Evolutionary conservation across 1,140 invertebrate species (phyloP).

Genomic region (Drosophila tani): DNA sequence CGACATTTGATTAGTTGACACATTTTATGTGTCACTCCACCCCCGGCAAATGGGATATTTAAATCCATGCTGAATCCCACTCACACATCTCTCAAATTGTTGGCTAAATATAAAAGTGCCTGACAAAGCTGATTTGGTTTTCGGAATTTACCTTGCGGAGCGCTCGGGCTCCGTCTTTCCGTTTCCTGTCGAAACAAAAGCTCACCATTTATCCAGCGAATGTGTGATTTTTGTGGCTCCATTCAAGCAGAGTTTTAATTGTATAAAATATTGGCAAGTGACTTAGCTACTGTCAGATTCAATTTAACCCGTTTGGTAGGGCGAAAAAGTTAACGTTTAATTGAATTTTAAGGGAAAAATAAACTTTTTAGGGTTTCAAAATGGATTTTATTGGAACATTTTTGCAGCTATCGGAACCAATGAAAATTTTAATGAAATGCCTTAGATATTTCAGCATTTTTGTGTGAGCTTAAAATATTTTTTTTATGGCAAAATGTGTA

Average conservation of each 20-base stretch:
- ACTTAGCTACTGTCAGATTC: not conserved
- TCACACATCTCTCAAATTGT: conserved; percentile 9
- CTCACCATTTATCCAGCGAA: not conserved
- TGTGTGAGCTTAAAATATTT: too few species aligned
- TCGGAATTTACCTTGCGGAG: conserved; percentile 15
- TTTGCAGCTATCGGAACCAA: too few species aligned
- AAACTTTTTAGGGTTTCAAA: too few species aligned
- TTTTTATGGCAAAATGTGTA: too few species aligned
- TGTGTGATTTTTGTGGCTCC: conserved; percentile 2
- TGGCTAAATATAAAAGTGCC: conserved; percentile 39
- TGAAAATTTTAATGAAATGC: too few species aligned
- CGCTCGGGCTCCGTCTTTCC: not conserved
- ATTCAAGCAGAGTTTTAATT: conserved; percentile 29
- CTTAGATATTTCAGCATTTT: too few species aligned
- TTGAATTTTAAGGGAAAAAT: not conserved
- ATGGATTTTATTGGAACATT: too few species aligned
- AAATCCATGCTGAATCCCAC: conserved; percentile 10
- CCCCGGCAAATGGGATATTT: conserved; percentile 31
- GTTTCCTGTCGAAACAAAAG: conserved; percentile 22
- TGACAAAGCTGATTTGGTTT: conserved; percentile 42
- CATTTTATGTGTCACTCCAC: conserved; percentile 56
- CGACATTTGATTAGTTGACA: conserved; percentile 79
- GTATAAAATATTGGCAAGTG: conserved; percentile 27
- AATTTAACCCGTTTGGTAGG: conserved; percentile 13
- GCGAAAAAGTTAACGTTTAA: not conserved